Evolutionary conservation across 2,113 vertebrate genomes (phyloP), one percentile per base, ranked within the genome.

Genomic region (Hippocampus comes): DNA sequence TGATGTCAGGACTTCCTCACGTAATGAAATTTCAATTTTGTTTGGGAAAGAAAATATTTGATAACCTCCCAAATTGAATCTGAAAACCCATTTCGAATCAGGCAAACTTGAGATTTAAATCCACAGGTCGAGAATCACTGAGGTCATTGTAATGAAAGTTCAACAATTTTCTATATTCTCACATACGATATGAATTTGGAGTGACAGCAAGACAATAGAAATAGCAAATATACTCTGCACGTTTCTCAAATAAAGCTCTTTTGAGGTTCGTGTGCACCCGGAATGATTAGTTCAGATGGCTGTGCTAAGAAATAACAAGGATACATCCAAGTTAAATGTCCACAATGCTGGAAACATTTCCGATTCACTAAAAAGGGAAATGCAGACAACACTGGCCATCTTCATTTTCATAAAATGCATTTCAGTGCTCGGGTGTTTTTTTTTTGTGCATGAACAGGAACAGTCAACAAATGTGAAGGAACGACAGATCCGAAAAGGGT

Each of bases 221-320:
- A 73, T 61, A 56, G 57, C 67, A 80, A 75, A 38, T 55, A 79
- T 68, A 61, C 25, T 82, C 69, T 72, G 82, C 78, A 81, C 69
- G 53, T 67, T 80, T 79, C 38, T 87, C 82, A 90, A 80, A 83
- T 82, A 84, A 80, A 82, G 74, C 73, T 63, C 78, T 86, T 67
- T 70, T 68, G 71, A 74, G 78, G 74, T 82, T 76, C 67, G 56
- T 78, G 75, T 30, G 30, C 70, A 77, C 69, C 57, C 78, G 80
- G 69, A 87, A 85, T 91, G 90, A 89, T 92, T 90, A 92, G 91
- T 87, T 90, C 73, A 81, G 76, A 82, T 20, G 77, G 77, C 78
- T 78, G 21, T 70, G 69, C 79, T 51, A 68, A 84, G 76, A 84
- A 60, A 77, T 15, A 30, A 48, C 73, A 34, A 64, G 23, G 51